Conservation (phyloP, 2,113 vertebrate genomes). For the Turnix velox region DNA sequence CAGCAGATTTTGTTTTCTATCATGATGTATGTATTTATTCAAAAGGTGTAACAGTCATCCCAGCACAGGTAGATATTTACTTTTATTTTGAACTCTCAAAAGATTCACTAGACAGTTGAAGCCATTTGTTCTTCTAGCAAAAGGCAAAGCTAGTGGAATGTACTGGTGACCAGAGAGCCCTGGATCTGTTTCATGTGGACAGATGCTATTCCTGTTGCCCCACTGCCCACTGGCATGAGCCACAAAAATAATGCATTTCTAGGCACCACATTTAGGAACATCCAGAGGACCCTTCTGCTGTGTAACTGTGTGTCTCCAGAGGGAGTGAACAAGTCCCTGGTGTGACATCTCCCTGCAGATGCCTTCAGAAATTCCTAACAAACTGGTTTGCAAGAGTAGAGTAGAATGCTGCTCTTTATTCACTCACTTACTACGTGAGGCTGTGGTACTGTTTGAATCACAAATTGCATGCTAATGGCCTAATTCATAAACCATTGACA, state of each 20-base stretch:
- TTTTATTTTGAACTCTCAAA: neutral
- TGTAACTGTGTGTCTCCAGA: neutral
- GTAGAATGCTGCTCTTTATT: constrained; percentile 54
- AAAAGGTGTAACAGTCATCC: neutral
- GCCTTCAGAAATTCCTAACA: constrained; percentile 52
- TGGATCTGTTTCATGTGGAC: accelerated
- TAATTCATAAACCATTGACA: constrained; percentile 82
- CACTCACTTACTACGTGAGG: constrained; percentile 65
- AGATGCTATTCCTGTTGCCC: neutral
- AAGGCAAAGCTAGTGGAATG: neutral
- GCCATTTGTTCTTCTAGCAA: neutral
- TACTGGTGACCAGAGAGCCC: neutral
- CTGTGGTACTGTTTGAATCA: constrained; percentile 71
- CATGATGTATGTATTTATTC: neutral
- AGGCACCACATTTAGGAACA: neutral
- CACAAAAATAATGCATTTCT: neutral
- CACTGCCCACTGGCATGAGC: accelerated
- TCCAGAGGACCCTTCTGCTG: neutral
- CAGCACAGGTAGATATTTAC: neutral
- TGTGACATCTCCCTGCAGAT: neutral
- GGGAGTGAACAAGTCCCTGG: neutral
- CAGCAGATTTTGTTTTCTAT: neutral
- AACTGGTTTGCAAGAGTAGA: constrained; percentile 60
- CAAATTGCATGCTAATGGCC: constrained; percentile 79
- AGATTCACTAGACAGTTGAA: neutral